Percentiles rank a stretch among this genome's conserved stretches.
phyloP scores from a whole-genome alignment of 2,113 vertebrate genomes.

The Phyllostomus discolor region DNA sequence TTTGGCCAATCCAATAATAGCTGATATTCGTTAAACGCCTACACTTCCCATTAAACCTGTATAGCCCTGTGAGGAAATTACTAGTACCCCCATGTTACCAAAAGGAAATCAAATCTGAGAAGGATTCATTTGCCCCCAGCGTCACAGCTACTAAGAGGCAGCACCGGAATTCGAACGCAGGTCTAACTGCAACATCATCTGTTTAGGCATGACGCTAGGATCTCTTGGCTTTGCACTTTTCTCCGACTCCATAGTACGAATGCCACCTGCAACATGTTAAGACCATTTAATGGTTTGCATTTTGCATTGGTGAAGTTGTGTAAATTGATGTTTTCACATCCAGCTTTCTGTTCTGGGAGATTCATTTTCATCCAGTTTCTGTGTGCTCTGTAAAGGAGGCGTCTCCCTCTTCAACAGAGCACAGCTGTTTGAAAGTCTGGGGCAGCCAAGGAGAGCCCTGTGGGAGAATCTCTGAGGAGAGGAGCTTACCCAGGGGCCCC shows the following conservation, averaged over 20 bases:
- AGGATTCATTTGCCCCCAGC: background rate
- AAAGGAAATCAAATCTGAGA: background rate
- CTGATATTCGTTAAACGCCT: background rate
- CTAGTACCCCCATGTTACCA: background rate
- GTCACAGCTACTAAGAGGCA: background rate
- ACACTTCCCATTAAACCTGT: background rate
- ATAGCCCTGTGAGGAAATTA: background rate
- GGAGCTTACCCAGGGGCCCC: rapidly evolving
- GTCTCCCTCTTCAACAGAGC: background rate
- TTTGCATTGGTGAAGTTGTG: background rate
- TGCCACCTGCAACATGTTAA: background rate
- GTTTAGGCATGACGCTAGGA: rapidly evolving
- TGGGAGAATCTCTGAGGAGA: background rate
- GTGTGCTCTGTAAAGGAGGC: background rate
- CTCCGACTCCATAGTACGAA: background rate
- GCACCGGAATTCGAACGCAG: background rate
- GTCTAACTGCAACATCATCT: background rate
- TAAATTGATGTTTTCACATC: background rate
- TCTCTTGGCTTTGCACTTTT: background rate
- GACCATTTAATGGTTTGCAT: background rate
- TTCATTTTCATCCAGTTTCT: background rate
- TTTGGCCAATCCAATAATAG: background rate
- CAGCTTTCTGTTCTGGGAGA: background rate
- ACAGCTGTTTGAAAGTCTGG: background rate
- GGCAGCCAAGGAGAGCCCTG: background rate